phyloP scores from a whole-genome alignment of 1,140 invertebrate species.

The Drosophila pandora region DNA sequence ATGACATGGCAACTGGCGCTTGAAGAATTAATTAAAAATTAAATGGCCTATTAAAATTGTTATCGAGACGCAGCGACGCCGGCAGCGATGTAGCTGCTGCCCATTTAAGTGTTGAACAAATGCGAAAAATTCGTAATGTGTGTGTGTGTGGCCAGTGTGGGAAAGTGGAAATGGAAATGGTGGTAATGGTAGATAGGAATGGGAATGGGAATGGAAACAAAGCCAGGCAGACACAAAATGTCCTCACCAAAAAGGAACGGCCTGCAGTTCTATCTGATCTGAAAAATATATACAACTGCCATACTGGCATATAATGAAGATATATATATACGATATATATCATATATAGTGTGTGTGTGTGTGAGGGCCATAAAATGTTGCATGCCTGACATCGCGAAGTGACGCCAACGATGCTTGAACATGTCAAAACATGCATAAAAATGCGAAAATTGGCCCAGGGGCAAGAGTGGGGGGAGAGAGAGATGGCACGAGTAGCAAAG shows the following conservation, averaged over 20 bases:
- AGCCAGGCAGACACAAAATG: slow-evolving; percentile 30
- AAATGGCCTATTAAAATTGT: slow-evolving; percentile 81
- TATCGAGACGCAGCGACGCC: slow-evolving; percentile 74
- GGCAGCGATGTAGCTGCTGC: slow-evolving; percentile 24
- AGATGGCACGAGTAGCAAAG: neutral
- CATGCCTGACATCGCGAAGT: slow-evolving; percentile 63
- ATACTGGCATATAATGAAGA: neutral
- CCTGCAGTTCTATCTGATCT: slow-evolving; percentile 37
- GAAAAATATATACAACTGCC: neutral
- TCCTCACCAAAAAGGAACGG: slow-evolving; percentile 14
- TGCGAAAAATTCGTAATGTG: slow-evolving; percentile 18
- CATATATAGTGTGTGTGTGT: slow-evolving; percentile 1
- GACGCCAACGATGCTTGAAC: slow-evolving; percentile 69
- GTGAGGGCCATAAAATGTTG: slow-evolving; percentile 61
- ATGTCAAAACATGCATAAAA: slow-evolving; percentile 78
- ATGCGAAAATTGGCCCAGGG: slow-evolving; percentile 39
- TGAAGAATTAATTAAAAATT: slow-evolving; percentile 82
- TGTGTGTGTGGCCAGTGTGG: too few relatives aligned
- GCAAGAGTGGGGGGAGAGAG: neutral
- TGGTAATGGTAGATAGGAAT: slow-evolving; percentile 22
- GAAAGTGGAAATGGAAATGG: slow-evolving; percentile 9
- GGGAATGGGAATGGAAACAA: slow-evolving; percentile 47
- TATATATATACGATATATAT: slow-evolving; percentile 9
- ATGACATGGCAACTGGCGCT: slow-evolving; percentile 79
- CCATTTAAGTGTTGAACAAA: slow-evolving; percentile 54